A percentile compares a stretch with the other conserved stretches of the same genome.
Evolutionary conservation across 2,888 invertebrate genomes (phyloP).

Genomic region (Zhengitettix transpicula): DNA sequence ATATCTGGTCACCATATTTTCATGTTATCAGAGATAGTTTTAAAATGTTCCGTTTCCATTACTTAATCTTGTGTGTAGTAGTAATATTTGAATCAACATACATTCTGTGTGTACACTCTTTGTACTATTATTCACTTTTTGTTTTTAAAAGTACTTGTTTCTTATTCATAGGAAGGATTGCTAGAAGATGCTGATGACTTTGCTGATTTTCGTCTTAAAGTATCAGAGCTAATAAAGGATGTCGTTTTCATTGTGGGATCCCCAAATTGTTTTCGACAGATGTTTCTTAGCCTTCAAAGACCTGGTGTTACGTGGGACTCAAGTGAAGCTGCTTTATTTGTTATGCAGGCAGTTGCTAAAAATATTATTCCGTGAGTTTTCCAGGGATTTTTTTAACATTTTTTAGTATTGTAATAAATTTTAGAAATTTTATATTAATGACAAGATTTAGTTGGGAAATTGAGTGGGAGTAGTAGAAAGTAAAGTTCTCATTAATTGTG

Average conservation of each 20-base stretch:
- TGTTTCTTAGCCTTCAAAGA: slow-evolving; percentile 60
- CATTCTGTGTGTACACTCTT: too few relatives aligned
- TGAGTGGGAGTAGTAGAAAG: too few relatives aligned
- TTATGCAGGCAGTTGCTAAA: slow-evolving; percentile 90
- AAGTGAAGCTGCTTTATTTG: slow-evolving; percentile 82
- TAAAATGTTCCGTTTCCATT: too few relatives aligned
- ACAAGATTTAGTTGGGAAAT: too few relatives aligned
- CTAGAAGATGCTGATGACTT: slow-evolving; percentile 76
- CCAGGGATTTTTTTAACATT: not conserved
- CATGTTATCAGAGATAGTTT: too few relatives aligned
- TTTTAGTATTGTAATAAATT: not conserved
- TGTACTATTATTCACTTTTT: too few relatives aligned
- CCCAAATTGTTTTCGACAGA: slow-evolving; percentile 77
- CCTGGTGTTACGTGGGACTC: slow-evolving; percentile 75
- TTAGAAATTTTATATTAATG: not conserved
- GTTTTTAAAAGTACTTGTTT: too few relatives aligned
- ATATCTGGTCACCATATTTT: too few relatives aligned
- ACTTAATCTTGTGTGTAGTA: too few relatives aligned
- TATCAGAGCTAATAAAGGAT: slow-evolving; percentile 87
- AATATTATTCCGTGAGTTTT: slow-evolving; percentile 75
- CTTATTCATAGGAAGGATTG: slow-evolving; percentile 42
- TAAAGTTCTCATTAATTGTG: too few relatives aligned
- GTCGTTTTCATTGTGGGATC: slow-evolving; percentile 93
- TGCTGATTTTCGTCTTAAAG: slow-evolving; percentile 66
- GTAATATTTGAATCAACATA: too few relatives aligned